Percentiles rank a stretch among this genome's conserved stretches.
These are phyloP conservation scores for Mormyrus lacerda DNA, from an alignment of 2,113 vertebrate genomes.

Conservation along the genomic window DNA sequence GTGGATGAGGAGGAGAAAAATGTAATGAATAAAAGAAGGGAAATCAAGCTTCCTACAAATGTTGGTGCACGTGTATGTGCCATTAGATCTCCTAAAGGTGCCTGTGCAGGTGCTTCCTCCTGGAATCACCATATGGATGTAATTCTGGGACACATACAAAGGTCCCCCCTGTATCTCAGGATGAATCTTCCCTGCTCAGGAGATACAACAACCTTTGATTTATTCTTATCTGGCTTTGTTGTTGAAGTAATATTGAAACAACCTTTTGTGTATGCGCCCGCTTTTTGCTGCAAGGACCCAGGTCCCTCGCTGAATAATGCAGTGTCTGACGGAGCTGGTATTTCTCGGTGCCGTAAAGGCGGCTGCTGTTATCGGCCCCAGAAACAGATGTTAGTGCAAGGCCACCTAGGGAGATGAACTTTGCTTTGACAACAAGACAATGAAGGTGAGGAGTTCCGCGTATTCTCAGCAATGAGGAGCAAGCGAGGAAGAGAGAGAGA, in stretches of 20 bases:
- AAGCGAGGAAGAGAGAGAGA: neutral
- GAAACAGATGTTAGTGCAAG: constrained; percentile 16
- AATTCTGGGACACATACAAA: neutral
- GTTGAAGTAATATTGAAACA: constrained; percentile 1
- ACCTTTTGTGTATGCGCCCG: neutral
- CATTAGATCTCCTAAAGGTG: neutral
- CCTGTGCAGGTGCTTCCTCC: neutral
- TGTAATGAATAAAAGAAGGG: neutral
- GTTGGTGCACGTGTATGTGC: neutral
- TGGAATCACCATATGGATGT: neutral
- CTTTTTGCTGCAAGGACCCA: neutral
- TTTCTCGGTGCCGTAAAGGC: neutral
- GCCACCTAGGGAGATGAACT: neutral
- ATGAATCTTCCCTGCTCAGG: neutral
- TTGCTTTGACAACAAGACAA: constrained; percentile 15
- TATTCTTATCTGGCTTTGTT: constrained; percentile 6
- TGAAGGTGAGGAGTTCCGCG: neutral
- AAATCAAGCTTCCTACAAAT: neutral
- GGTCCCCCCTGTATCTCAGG: neutral
- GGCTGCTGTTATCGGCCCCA: neutral
- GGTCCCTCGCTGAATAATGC: neutral
- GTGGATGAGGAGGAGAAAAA: neutral
- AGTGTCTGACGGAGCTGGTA: neutral
- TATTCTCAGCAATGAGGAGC: neutral
- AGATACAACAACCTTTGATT: constrained; percentile 17